phyloP scores from a whole-genome alignment of 2,888 invertebrate genomes.

The Drepana falcataria region DNA sequence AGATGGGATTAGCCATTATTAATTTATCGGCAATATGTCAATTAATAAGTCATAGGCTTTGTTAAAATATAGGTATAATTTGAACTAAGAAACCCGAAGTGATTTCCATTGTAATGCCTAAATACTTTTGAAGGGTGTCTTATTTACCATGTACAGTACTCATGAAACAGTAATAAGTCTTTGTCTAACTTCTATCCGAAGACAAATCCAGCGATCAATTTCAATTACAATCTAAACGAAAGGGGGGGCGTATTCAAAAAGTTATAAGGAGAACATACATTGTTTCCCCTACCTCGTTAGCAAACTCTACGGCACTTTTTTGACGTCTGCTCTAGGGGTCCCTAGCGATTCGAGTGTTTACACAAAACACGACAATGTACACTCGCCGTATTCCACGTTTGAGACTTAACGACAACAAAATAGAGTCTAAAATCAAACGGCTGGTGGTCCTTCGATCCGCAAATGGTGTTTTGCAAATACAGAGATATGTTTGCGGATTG shows the following conservation, averaged over 20 bases:
- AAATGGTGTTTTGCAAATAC: constrained; percentile 30
- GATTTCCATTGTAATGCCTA: neutral
- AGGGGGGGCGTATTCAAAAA: constrained; percentile 18
- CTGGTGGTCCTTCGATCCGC: constrained; percentile 15
- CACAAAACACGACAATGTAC: constrained; percentile 31
- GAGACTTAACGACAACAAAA: constrained; percentile 24
- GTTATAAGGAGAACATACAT: constrained; percentile 54
- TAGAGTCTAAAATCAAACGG: constrained; percentile 37
- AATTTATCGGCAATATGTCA: constrained; percentile 2
- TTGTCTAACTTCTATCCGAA: constrained; percentile 2
- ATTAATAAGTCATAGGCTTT: neutral
- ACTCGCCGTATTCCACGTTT: constrained; percentile 19
- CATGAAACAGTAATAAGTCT: constrained; percentile 3
- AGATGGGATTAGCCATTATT: constrained; percentile 18
- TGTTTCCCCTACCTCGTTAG: constrained; percentile 65
- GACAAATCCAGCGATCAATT: constrained; percentile 37
- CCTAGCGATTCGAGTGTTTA: constrained; percentile 57
- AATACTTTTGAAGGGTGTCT: neutral
- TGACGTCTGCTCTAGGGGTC: constrained; percentile 68
- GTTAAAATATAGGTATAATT: neutral
- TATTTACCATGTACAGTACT: constrained; percentile 1
- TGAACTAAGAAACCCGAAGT: neutral
- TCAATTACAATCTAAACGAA: constrained; percentile 35
- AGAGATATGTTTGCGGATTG: constrained; percentile 37
- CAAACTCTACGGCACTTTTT: constrained; percentile 64